Percentiles rank a stretch among this genome's conserved stretches.
Evolutionary conservation across 64 coral and sea anemone genomes (phyloP).

Genomic region (Pocillopora verrucosa): DNA sequence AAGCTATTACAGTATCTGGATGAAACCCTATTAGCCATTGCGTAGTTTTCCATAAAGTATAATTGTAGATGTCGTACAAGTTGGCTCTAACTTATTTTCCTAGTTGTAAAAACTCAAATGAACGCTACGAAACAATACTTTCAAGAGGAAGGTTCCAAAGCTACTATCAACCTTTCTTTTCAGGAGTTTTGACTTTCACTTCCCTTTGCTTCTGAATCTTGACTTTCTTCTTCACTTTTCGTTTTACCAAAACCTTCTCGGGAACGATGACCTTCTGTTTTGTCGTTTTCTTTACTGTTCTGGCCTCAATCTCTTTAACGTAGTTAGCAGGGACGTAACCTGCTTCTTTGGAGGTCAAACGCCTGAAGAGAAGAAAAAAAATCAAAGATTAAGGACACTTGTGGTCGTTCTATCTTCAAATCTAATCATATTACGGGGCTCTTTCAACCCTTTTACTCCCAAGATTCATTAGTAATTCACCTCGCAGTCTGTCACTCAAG

Average conservation of each 20-base stretch:
- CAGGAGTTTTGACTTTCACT: conserved; percentile 33
- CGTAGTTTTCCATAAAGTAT: too few relatives aligned
- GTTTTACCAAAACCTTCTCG: conserved; percentile 72
- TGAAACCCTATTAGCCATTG: neutral
- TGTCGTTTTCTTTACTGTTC: conserved; percentile 74
- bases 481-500: too few relatives aligned
- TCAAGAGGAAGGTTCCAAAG: neutral
- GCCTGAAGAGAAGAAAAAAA: conserved; percentile 42
- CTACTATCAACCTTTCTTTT: conserved; percentile 36
- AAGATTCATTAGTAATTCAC: too few relatives aligned
- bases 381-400: too few relatives aligned
- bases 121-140: neutral
- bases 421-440: too few relatives aligned
- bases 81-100: too few relatives aligned
- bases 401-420: too few relatives aligned
- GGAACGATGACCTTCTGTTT: conserved; percentile 88
- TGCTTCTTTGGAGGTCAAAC: conserved; percentile 77
- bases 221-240: conserved; percentile 92
- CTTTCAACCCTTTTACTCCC: too few relatives aligned
- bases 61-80: too few relatives aligned
- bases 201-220: conserved; percentile 67
- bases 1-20: neutral
- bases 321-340: conserved; percentile 99
- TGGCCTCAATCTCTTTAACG: conserved; percentile 86
- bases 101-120: neutral